Conservation (phyloP, 1,140 invertebrate genomes). For the Nasonia vitripennis region DNA sequence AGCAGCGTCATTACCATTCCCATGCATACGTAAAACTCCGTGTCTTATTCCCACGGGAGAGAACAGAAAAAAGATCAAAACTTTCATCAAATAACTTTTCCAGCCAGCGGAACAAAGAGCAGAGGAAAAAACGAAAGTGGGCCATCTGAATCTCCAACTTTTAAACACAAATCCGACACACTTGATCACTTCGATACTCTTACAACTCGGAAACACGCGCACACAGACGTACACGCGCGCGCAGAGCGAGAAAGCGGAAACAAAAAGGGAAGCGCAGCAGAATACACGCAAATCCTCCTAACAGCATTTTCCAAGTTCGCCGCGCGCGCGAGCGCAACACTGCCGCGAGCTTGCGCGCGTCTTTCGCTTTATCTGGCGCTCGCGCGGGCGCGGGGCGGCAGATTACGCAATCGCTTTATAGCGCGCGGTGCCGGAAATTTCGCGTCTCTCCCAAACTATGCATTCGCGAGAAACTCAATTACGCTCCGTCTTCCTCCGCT, state of each 20-base stretch:
- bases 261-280: neutral
- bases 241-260: neutral
- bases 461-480: constrained; percentile 49
- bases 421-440: constrained; percentile 40
- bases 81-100: neutral
- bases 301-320: constrained; percentile 43
- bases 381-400: neutral
- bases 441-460: constrained; percentile 31
- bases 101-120: too few relatives aligned
- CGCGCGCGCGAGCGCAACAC: neutral
- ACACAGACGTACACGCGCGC: too few relatives aligned
- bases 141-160: neutral
- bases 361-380: constrained; percentile 30
- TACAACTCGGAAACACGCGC: neutral
- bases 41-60: too few relatives aligned
- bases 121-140: neutral
- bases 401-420: constrained; percentile 51
- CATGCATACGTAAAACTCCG: neutral
- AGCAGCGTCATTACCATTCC: neutral
- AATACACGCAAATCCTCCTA: constrained; percentile 40
- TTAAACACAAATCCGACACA: neutral
- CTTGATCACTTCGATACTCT: neutral
- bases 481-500: constrained; percentile 18
- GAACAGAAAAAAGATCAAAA: neutral
- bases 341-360: neutral